Percentiles rank a stretch among this genome's conserved stretches.
Conservation (phyloP, 2,113 vertebrate genomes). For the Takifugu bimaculatus region DNA sequence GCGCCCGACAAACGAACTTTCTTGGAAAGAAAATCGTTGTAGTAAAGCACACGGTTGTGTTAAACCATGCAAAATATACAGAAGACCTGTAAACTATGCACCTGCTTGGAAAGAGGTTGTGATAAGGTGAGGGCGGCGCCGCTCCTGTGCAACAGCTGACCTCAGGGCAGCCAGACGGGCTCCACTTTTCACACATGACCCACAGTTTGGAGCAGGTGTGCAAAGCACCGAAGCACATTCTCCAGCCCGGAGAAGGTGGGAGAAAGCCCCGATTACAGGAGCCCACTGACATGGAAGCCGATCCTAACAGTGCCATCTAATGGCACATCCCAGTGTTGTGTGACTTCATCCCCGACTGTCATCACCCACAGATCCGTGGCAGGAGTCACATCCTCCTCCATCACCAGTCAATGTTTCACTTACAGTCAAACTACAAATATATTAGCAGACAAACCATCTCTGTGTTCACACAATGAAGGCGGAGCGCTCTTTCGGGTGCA, state of each 20-base stretch:
- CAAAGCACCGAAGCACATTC: background rate
- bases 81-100: no score
- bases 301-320: constrained; percentile 37
- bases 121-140: background rate
- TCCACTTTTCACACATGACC: constrained; percentile 43
- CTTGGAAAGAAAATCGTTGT: background rate
- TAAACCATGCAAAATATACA: no score
- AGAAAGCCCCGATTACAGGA: no score
- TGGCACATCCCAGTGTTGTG: constrained; percentile 17
- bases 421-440: background rate
- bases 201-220: constrained; percentile 25
- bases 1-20: background rate
- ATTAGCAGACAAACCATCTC: background rate
- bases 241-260: no score
- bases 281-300: constrained; percentile 7
- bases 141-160: background rate
- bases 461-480: background rate
- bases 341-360: constrained; percentile 4
- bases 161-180: constrained; percentile 10
- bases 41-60: background rate
- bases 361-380: constrained; percentile 16
- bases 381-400: constrained; percentile 29
- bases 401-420: background rate
- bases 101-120: background rate
- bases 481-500: no score